Base-by-base conservation (phyloP, 1,140 invertebrate genomes). In the Hyposmocoma kahamanoa region DNA sequence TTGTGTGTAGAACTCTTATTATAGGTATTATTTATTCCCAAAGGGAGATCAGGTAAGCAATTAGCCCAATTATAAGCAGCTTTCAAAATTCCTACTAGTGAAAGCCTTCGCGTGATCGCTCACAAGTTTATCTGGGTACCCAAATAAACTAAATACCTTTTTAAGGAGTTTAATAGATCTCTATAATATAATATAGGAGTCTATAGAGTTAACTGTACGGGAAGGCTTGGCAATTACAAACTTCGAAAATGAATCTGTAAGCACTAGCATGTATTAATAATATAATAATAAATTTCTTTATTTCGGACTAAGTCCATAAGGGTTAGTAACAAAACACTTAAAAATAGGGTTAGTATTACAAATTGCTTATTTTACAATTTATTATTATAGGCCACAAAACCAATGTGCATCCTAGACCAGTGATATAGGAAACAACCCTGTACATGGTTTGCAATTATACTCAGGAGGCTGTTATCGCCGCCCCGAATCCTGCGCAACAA, bases 201-300 rank as follows among this genome's bases (percentile, higher is more conserved):
- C 44, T 15, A 32, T 20, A 18, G 44, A 47, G 6, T 22, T 47
- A 8, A 19, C 11, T 3, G 44, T 46, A 3, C 44, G 24, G 5
- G 44, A 17, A 3, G 44, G 26, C 3, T 34, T 2, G 2, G 44
- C 44, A 11, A 30, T 32, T 2, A 46, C 44, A 46, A 46, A 82
- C 22, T 81, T 80, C 0, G 59, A 53, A 59, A 79, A 81, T 3
- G 49, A 59, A 56, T 79, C 72, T 1, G 68, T 49, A 1, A 82
- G 47, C 1, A 50, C 61, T 2, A 39, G 17, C 15, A 34, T 34
- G 13, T 34, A 34, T 34, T 34, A 13, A 13, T 48, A 43, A n/a
- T n/a, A n/a, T n/a, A n/a, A n/a, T n/a, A n/a, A n/a, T n/a, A n/a
- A n/a, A n/a, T n/a, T n/a, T n/a, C n/a, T n/a, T n/a, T n/a, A n/a